Conservation (phyloP, 2,888 invertebrate species). For the Lasioglossum lativentre region DNA sequence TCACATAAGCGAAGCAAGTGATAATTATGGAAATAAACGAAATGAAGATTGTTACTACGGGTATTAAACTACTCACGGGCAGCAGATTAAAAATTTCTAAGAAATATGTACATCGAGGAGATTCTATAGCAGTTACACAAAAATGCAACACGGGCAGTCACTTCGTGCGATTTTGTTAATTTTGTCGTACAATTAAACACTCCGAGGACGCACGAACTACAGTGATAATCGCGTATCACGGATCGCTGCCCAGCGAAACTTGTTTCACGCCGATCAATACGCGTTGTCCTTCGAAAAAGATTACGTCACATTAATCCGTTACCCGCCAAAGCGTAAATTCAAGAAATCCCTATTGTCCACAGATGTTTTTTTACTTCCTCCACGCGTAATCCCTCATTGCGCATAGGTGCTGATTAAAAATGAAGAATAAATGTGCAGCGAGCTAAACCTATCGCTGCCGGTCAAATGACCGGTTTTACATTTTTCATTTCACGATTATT, state of each 20-base stretch:
- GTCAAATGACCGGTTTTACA: too few relatives aligned
- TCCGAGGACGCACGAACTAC: too few relatives aligned
- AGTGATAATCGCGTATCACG: background rate
- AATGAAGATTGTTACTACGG: too few relatives aligned
- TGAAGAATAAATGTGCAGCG: background rate
- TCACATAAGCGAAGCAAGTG: too few relatives aligned
- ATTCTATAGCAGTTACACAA: background rate
- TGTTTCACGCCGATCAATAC: background rate
- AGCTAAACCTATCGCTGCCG: too few relatives aligned
- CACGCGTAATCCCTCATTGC: background rate
- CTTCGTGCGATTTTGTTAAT: background rate
- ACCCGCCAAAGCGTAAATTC: background rate
- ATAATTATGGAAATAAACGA: too few relatives aligned
- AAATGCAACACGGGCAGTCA: too few relatives aligned
- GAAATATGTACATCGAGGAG: background rate
- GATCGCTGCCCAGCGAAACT: background rate
- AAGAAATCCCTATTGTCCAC: background rate
- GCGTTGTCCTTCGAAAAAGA: background rate
- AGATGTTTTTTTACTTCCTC: background rate
- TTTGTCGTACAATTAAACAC: background rate
- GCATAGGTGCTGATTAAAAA: background rate
- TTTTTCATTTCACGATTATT: too few relatives aligned
- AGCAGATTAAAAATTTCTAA: background rate
- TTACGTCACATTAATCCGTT: slow-evolving; percentile 20
- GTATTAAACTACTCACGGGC: background rate